Evolutionary conservation across 2,797 vertebrate genomes (phyloP).

Genomic region (Enoplosus armatus): DNA sequence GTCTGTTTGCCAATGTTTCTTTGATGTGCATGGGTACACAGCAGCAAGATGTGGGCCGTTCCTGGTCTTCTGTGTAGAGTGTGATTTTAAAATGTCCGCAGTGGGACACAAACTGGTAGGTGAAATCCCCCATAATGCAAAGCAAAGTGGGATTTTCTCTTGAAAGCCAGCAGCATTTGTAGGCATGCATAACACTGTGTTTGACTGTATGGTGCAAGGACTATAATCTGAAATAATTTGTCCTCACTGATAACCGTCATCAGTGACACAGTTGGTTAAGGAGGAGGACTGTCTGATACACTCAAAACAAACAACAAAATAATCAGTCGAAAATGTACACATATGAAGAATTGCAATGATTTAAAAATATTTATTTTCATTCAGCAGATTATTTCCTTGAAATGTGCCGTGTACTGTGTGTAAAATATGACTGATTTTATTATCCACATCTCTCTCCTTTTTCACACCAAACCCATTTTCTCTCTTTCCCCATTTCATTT

Average conservation of each 20-base stretch:
- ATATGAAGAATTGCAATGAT: neutral
- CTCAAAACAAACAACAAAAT: neutral
- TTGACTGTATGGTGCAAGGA: neutral
- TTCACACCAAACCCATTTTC: constrained; percentile 45
- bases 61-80: neutral
- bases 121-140: constrained; percentile 20
- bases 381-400: constrained; percentile 15
- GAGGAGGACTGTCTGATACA: neutral
- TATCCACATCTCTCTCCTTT: constrained; percentile 32
- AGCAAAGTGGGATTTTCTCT: neutral
- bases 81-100: constrained; percentile 35
- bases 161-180: neutral
- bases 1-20: constrained; percentile 14
- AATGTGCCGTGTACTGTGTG: neutral
- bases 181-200: neutral
- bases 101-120: constrained; percentile 22
- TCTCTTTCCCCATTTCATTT: constrained; percentile 23
- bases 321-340: neutral
- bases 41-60: neutral
- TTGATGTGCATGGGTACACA: constrained; percentile 24
- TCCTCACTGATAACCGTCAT: neutral
- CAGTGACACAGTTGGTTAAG: neutral
- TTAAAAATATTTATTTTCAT: constrained; percentile 16
- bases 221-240: constrained; percentile 4
- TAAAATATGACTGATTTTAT: constrained; percentile 33